These are phyloP conservation scores for Ethmia dodecea DNA, from an alignment of 2,888 invertebrate genomes.

Conservation along the genomic window DNA sequence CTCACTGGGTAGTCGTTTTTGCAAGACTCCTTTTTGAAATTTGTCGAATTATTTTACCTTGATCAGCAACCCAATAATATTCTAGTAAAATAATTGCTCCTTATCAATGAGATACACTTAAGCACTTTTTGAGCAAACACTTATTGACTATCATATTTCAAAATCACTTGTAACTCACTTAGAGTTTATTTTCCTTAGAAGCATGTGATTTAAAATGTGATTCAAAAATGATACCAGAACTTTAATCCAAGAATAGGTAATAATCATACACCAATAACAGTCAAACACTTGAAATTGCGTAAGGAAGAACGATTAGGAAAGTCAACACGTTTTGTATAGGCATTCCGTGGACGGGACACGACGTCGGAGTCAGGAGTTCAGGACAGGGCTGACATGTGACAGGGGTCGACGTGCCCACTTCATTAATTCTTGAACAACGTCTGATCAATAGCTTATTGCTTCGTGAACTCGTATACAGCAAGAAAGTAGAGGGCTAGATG, in stretches of 20 bases:
- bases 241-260: no score
- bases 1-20: no score
- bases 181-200: no score
- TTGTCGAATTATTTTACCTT: no score
- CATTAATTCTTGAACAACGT: constrained; percentile 69
- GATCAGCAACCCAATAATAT: not conserved
- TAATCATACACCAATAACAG: no score
- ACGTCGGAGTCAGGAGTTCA: constrained; percentile 12
- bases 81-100: not conserved
- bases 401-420: constrained; percentile 71
- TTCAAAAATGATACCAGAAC: no score
- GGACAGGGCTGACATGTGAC: constrained; percentile 12
- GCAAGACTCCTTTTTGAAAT: no score
- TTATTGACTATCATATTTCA: no score
- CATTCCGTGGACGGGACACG: constrained; percentile 41
- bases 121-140: no score
- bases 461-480: not conserved
- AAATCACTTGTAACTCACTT: no score
- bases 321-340: constrained; percentile 56
- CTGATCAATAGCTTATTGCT: constrained; percentile 26
- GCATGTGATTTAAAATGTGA: no score
- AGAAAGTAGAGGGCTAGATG: no score
- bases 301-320: constrained; percentile 14
- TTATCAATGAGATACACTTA: not conserved
- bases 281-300: not conserved